A percentile compares a stretch with the other conserved stretches of the same genome.
These are phyloP conservation scores for Peromyscus eremicus DNA, from an alignment of 2,797 vertebrate species.

Conservation along the genomic window DNA sequence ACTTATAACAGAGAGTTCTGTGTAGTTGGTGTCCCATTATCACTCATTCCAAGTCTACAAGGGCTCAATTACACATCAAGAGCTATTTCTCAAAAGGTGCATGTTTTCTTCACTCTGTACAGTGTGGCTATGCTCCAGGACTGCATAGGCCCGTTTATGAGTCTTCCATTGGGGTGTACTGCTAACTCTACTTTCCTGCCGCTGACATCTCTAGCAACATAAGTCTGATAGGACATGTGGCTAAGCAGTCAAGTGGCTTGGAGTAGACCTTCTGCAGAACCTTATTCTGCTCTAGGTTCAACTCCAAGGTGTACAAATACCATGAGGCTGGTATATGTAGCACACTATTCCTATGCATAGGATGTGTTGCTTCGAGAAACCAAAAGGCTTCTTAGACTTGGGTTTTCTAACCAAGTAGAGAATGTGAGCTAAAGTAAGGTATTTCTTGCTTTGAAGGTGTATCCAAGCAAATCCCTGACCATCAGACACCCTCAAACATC, in stretches of 20 bases:
- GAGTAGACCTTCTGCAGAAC: neutral
- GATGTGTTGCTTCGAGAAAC: conserved; percentile 34
- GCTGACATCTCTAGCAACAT: neutral
- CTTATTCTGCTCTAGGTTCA: neutral
- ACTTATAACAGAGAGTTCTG: neutral
- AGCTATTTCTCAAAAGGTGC: neutral
- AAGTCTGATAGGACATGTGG: neutral
- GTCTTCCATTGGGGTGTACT: neutral
- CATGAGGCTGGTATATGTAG: neutral
- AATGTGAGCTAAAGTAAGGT: neutral
- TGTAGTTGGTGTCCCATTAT: neutral
- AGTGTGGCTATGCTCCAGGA: neutral
- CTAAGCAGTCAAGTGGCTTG: neutral
- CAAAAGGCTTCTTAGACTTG: neutral
- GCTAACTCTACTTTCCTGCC: neutral
- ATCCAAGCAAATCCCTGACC: neutral
- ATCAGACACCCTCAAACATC: neutral
- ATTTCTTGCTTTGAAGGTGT: neutral
- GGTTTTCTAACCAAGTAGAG: neutral
- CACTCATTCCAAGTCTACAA: conserved; percentile 3
- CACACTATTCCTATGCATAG: neutral
- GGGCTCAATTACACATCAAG: neutral
- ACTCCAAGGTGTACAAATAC: conserved; percentile 7
- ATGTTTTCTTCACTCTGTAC: neutral
- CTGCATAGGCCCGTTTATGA: neutral